A percentile compares a stretch with the other conserved stretches of the same genome.
phyloP scores from a whole-genome alignment of 2,797 vertebrate genomes.

The Antrozous pallidus region DNA sequence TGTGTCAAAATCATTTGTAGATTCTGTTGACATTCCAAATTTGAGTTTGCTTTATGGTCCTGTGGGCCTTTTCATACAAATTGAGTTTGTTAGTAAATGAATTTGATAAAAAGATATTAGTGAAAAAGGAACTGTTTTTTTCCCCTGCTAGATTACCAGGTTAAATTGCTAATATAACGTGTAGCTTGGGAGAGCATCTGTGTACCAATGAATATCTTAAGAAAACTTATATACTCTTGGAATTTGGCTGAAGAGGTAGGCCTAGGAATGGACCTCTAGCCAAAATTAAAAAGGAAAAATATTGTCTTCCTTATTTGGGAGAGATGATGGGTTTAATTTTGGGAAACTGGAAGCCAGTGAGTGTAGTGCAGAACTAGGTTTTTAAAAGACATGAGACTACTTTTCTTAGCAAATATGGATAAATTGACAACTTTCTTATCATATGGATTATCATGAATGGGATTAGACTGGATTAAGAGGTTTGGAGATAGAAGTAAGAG shows the following conservation, averaged over 20 bases:
- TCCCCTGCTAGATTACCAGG: not conserved
- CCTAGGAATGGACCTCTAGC: not conserved
- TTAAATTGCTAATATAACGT: not conserved
- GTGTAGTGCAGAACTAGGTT: constrained; percentile 11
- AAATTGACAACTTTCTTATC: not conserved
- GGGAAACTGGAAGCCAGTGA: constrained; percentile 13
- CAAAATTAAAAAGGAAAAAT: constrained; percentile 1
- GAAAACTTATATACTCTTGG: not conserved
- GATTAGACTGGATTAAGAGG: not conserved
- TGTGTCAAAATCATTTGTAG: constrained; percentile 1
- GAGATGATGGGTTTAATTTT: constrained; percentile 3
- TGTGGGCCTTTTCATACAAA: not conserved
- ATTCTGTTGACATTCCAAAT: not conserved
- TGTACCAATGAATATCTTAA: not conserved
- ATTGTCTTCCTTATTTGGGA: not conserved
- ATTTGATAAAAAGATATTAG: not conserved
- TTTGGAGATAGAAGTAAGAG: not conserved
- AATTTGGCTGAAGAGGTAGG: not conserved
- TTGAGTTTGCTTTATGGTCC: not conserved
- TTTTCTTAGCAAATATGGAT: constrained; percentile 8
- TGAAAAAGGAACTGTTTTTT: not conserved
- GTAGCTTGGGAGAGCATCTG: not conserved
- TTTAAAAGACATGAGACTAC: not conserved
- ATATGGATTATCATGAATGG: not conserved
- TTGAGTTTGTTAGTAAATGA: not conserved